Evolutionary conservation across 2,888 invertebrate species (phyloP).

Genomic region (Zygogramma bicolorata): DNA sequence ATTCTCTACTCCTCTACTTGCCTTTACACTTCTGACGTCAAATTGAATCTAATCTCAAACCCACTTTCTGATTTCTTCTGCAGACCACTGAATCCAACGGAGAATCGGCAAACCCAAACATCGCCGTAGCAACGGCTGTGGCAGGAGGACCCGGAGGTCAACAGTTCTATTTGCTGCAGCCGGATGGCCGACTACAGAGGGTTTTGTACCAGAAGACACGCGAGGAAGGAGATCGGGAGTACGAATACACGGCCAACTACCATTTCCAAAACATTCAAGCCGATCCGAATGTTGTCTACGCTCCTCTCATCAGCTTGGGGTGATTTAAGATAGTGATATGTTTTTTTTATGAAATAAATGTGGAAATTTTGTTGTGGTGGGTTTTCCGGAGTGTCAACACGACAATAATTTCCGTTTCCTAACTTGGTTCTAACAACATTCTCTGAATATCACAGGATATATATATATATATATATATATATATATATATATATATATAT

Average conservation of each 20-base stretch:
- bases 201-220: slow-evolving; percentile 45
- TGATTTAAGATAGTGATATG: background rate
- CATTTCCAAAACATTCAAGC: slow-evolving; percentile 48
- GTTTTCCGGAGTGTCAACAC: too few relatives aligned
- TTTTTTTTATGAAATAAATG: background rate
- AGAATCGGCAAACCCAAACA: slow-evolving; percentile 39
- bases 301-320: slow-evolving; percentile 39
- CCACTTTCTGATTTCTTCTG: background rate
- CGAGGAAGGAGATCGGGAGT: slow-evolving; percentile 40
- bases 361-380: background rate
- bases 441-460: too few relatives aligned
- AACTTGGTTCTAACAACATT: too few relatives aligned
- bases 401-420: too few relatives aligned
- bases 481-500: too few relatives aligned
- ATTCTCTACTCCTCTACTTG: too few relatives aligned
- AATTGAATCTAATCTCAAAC: too few relatives aligned
- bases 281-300: slow-evolving; percentile 44
- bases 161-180: slow-evolving; percentile 49
- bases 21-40: too few relatives aligned
- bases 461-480: too few relatives aligned
- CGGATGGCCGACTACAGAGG: slow-evolving; percentile 51
- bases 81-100: slow-evolving; percentile 26
- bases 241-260: slow-evolving; percentile 50
- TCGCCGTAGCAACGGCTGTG: slow-evolving; percentile 50
- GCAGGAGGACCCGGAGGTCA: slow-evolving; percentile 38